Evolutionary conservation across 2,888 invertebrate species (phyloP).

Genomic region (Noctua fimbriata): DNA sequence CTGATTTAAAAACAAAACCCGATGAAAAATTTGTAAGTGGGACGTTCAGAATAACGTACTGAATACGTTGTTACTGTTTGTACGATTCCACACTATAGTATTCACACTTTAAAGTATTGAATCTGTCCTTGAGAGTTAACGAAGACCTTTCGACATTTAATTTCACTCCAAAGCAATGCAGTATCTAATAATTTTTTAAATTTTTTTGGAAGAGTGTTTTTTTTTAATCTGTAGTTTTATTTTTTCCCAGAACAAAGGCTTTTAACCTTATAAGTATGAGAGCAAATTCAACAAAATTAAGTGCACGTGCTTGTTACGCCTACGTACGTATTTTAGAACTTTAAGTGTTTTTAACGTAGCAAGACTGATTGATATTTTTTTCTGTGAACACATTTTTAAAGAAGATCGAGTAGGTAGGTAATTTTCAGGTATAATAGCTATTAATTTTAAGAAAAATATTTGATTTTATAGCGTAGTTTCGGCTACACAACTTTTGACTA

Average conservation of each 20-base stretch:
- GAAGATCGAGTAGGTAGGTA: background rate
- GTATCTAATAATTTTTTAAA: background rate
- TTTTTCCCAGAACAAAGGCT: background rate
- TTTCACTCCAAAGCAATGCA: background rate
- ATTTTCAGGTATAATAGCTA: background rate
- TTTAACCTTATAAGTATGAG: background rate
- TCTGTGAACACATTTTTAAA: background rate
- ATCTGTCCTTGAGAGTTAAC: background rate
- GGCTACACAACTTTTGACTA: background rate
- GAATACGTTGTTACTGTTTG: too few relatives aligned
- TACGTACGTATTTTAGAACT: background rate
- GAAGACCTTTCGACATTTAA: background rate
- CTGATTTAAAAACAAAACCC: too few relatives aligned
- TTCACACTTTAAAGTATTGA: too few relatives aligned
- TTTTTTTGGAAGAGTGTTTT: background rate
- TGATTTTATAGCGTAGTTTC: background rate
- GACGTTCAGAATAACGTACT: too few relatives aligned
- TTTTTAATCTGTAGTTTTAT: background rate
- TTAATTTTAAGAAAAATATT: background rate
- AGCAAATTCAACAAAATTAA: background rate
- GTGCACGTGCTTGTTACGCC: conserved; percentile 10
- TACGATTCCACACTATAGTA: too few relatives aligned
- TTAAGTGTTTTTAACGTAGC: background rate
- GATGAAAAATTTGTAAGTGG: too few relatives aligned
- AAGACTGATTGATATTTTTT: background rate